phyloP scores from a whole-genome alignment of 2,888 invertebrate species.

The Gastracanthus pulcherrimus region DNA sequence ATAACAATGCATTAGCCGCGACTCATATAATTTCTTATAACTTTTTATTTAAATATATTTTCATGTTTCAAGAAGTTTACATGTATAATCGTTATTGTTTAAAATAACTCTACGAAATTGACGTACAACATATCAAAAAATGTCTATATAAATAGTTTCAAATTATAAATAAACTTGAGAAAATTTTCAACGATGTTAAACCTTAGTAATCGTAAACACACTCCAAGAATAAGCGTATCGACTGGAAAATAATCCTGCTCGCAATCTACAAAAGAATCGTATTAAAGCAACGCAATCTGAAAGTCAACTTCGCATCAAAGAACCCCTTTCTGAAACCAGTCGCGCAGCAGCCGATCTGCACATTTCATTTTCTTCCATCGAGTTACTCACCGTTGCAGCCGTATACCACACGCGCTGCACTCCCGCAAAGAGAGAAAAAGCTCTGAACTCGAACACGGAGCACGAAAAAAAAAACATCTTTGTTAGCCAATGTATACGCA shows the following conservation, averaged over 20 bases:
- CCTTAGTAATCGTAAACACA: no score
- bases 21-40: no score
- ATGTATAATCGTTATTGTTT: no score
- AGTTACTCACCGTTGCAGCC: background rate
- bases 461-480: background rate
- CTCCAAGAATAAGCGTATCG: background rate
- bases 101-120: no score
- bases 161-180: background rate
- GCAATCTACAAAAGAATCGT: background rate
- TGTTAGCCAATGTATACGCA: constrained; percentile 13
- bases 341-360: background rate
- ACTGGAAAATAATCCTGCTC: background rate
- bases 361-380: constrained; percentile 33
- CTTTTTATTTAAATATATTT: no score
- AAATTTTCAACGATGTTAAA: background rate
- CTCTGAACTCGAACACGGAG: background rate
- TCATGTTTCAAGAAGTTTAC: no score
- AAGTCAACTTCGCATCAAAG: constrained; percentile 35
- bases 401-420: background rate
- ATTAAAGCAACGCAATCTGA: constrained; percentile 29
- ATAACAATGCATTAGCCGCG: no score
- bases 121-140: no score
- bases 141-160: no score
- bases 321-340: background rate
- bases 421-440: background rate